These are phyloP conservation scores for Molossus molossus DNA, from an alignment of 2,797 vertebrate genomes.

Conservation along the genomic window DNA sequence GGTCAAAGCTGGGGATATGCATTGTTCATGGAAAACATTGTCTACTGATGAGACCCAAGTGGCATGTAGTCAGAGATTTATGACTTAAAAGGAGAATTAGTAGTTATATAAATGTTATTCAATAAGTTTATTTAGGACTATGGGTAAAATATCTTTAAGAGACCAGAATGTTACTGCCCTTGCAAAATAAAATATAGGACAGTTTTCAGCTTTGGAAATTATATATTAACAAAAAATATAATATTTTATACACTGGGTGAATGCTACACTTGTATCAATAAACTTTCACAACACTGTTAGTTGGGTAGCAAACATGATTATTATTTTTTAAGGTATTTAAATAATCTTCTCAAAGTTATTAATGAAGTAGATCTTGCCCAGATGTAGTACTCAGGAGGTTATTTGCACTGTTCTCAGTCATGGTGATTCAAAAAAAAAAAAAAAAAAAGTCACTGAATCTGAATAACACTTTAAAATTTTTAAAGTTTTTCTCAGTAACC, in stretches of 20 bases:
- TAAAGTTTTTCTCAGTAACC: background rate
- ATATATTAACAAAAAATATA: background rate
- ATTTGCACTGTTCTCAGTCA: background rate
- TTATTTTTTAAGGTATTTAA: conserved; percentile 44
- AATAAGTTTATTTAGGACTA: conserved; percentile 2
- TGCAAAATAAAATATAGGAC: background rate
- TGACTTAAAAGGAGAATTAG: background rate
- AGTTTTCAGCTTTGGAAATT: conserved; percentile 33
- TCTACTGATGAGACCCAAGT: background rate
- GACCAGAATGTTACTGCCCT: background rate
- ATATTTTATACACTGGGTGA: background rate
- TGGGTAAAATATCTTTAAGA: conserved; percentile 3
- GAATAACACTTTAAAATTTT: background rate
- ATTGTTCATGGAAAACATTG: background rate
- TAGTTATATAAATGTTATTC: background rate
- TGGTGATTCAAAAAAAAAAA: background rate
- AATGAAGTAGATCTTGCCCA: background rate
- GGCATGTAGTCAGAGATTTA: background rate
- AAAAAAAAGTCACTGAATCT: background rate
- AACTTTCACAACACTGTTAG: background rate
- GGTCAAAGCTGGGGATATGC: background rate
- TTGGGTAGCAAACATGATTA: background rate
- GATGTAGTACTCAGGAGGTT: background rate
- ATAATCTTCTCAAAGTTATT: background rate
- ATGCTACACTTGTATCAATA: background rate